Conservation (phyloP, 2,888 invertebrate species). For the Himalopsyche anomala region DNA sequence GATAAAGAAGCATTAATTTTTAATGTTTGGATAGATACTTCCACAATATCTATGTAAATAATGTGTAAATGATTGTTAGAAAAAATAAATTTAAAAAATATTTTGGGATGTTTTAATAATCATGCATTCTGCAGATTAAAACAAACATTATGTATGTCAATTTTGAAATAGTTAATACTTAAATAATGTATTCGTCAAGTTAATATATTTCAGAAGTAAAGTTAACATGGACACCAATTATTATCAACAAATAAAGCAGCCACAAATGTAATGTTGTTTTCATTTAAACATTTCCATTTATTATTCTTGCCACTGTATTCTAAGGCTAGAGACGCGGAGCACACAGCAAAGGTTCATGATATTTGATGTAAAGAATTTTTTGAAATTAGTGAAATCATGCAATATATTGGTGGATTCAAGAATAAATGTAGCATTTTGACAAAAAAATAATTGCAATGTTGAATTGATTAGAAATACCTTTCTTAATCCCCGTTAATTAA, state of each 20-base stretch:
- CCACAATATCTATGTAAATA: slow-evolving; percentile 53
- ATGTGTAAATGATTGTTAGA: slow-evolving; percentile 62
- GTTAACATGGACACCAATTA: slow-evolving; percentile 48
- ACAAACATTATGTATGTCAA: slow-evolving; percentile 57
- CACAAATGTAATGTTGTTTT: slow-evolving; percentile 44
- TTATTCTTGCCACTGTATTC: background rate
- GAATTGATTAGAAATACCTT: no score
- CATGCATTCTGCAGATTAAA: slow-evolving; percentile 54
- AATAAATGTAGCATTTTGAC: no score
- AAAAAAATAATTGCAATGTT: no score
- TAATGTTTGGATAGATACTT: slow-evolving; percentile 32
- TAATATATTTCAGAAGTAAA: slow-evolving; percentile 20
- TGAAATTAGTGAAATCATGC: no score
- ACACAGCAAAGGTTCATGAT: no score
- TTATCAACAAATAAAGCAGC: slow-evolving; percentile 48
- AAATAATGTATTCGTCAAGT: slow-evolving; percentile 43
- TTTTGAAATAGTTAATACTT: slow-evolving; percentile 47
- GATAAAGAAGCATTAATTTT: slow-evolving; percentile 13
- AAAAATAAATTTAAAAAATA: slow-evolving; percentile 57
- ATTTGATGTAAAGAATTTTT: no score
- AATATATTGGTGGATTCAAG: no score
- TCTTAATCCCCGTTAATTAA: no score
- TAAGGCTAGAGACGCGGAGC: no score
- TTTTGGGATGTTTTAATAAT: slow-evolving; percentile 60
- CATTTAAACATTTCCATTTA: background rate